Conservation (phyloP, 2,888 invertebrate species). For the Lithophane leautieri region DNA sequence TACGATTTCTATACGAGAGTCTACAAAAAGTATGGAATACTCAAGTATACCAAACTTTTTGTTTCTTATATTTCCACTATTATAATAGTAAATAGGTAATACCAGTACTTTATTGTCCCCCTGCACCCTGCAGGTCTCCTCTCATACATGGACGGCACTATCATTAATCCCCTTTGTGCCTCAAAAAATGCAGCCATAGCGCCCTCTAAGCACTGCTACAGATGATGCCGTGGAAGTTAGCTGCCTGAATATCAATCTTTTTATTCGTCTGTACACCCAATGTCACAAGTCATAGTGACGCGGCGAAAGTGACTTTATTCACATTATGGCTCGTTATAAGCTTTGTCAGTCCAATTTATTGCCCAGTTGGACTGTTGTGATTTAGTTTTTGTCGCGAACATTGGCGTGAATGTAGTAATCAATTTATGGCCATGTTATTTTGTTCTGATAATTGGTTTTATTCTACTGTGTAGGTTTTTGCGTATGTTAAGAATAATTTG, state of each 20-base stretch:
- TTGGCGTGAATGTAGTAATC: conserved; percentile 43
- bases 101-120: no score
- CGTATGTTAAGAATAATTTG: background rate
- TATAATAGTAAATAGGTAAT: no score
- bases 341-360: conserved; percentile 56
- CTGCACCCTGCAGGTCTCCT: no score
- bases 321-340: conserved; percentile 47
- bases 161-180: background rate
- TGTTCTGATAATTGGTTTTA: conserved; percentile 39
- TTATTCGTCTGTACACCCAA: conserved; percentile 49
- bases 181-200: background rate
- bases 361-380: conserved; percentile 37
- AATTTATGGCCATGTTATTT: conserved; percentile 37
- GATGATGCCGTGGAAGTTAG: background rate
- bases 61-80: background rate
- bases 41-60: no score
- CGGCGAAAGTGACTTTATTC: conserved; percentile 66
- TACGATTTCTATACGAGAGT: conserved; percentile 23
- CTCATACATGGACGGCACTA: no score
- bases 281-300: conserved; percentile 68
- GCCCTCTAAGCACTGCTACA: background rate
- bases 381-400: conserved; percentile 47
- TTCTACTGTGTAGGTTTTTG: conserved; percentile 26
- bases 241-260: background rate
- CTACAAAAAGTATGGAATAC: background rate